phyloP scores from a whole-genome alignment of 92 coral and sea anemone genomes.

The Bergia puertoricense region DNA sequence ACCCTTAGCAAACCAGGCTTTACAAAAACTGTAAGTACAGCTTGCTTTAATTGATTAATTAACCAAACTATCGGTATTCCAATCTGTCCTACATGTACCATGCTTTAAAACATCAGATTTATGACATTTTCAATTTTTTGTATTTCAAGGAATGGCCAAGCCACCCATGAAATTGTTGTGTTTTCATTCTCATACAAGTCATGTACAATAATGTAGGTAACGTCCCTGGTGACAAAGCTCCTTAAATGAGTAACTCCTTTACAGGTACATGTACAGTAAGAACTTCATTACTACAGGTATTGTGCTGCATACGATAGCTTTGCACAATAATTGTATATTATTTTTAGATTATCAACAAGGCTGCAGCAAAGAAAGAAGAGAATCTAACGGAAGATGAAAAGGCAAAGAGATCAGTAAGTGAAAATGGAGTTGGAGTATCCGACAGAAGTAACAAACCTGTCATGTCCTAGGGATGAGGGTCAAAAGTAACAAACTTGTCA shows the following conservation, averaged over 20 bases:
- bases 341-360: conserved; percentile 34
- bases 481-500: no score
- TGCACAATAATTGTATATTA: not conserved
- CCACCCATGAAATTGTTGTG: no score
- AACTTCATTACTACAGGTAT: no score
- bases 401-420: conserved; percentile 26
- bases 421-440: not conserved
- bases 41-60: not conserved
- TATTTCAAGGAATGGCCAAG: no score
- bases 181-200: no score
- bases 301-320: not conserved
- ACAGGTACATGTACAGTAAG: not conserved
- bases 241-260: not conserved
- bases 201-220: no score
- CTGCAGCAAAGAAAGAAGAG: conserved; percentile 21
- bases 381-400: conserved; percentile 32
- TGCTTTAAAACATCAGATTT: no score
- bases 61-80: not conserved
- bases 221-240: no score
- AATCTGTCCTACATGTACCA: no score
- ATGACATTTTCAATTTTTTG: no score
- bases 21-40: conserved; percentile 40
- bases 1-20: conserved; percentile 42
- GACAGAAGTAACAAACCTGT: not conserved
- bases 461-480: no score